Evolutionary conservation across 2,888 invertebrate genomes (phyloP).

Genomic region (Drosophila koepferae): DNA sequence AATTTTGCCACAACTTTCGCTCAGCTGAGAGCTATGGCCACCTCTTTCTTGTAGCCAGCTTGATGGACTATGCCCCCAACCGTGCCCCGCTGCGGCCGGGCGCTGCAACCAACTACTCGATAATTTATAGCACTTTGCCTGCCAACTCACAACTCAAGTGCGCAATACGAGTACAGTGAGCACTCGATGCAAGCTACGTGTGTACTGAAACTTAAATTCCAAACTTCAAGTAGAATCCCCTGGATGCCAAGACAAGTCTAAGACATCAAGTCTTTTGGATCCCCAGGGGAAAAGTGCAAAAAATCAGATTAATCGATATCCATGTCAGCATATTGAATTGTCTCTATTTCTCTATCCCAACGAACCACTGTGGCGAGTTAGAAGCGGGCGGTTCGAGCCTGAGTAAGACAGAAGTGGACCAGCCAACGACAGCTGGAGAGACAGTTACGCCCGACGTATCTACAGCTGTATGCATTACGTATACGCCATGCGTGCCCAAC

Average conservation of each 20-base stretch:
- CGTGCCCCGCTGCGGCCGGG: constrained; percentile 1
- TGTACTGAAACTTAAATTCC: not conserved
- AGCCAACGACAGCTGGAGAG: constrained; percentile 27
- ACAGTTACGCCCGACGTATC: constrained; percentile 63
- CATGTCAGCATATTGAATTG: not conserved
- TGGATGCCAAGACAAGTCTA: not conserved
- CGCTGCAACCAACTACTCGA: constrained; percentile 69
- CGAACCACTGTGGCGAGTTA: constrained; percentile 10
- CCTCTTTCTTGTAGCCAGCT: constrained; percentile 67
- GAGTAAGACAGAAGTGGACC: constrained; percentile 19
- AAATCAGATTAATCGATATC: not conserved
- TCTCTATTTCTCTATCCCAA: not conserved
- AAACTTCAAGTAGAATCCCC: not conserved
- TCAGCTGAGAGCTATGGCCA: constrained; percentile 36
- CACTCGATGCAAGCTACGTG: not conserved
- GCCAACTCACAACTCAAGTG: constrained; percentile 48
- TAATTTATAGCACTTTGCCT: constrained; percentile 72
- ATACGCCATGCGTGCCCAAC: constrained; percentile 63
- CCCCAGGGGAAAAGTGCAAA: not conserved
- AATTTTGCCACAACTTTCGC: constrained; percentile 43
- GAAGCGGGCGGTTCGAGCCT: not conserved
- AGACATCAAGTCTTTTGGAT: not conserved
- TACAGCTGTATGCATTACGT: constrained; percentile 62
- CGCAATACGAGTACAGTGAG: constrained; percentile 38
- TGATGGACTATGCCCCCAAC: constrained; percentile 41